A percentile compares a stretch with the other conserved stretches of the same genome.
Evolutionary conservation across 2,888 invertebrate species (phyloP).

Genomic region (Metellina segmentata): DNA sequence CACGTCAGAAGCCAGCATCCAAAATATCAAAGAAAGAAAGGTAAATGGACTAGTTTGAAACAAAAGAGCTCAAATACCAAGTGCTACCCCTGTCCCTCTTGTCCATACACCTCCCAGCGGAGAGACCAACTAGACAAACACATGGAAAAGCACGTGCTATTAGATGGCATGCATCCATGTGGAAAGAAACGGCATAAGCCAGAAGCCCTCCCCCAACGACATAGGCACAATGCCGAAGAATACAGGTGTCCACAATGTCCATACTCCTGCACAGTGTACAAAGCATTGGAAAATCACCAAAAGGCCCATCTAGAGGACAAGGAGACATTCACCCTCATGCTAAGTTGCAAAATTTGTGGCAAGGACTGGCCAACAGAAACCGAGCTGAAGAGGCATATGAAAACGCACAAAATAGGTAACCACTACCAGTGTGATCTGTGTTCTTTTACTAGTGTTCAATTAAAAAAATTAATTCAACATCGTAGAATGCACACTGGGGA

Average conservation of each 20-base stretch:
- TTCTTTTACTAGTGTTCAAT: conserved; percentile 83
- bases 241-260: conserved; percentile 83
- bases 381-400: conserved; percentile 83
- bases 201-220: conserved; percentile 81
- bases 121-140: conserved; percentile 82
- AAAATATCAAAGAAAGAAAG: conserved; percentile 40
- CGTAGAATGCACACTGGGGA: conserved; percentile 84
- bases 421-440: conserved; percentile 84
- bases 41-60: conserved; percentile 52
- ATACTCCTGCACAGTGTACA: conserved; percentile 84
- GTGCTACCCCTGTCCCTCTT: conserved; percentile 80
- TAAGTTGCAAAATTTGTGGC: conserved; percentile 84
- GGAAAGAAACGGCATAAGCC: conserved; percentile 81
- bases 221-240: conserved; percentile 82
- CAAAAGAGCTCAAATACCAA: conserved; percentile 72
- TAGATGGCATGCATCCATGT: conserved; percentile 82
- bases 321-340: conserved; percentile 68
- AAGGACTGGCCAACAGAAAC: conserved; percentile 83
- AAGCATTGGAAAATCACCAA: conserved; percentile 83
- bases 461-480: conserved; percentile 84
- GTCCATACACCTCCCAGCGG: conserved; percentile 81
- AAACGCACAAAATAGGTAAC: conserved; percentile 83
- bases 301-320: conserved; percentile 82
- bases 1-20: conserved; percentile 81
- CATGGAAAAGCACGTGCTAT: conserved; percentile 81